These are phyloP conservation scores for Caenorhabditis sp. DNA, from an alignment of 2,888 invertebrate species.

Conservation along the genomic window DNA sequence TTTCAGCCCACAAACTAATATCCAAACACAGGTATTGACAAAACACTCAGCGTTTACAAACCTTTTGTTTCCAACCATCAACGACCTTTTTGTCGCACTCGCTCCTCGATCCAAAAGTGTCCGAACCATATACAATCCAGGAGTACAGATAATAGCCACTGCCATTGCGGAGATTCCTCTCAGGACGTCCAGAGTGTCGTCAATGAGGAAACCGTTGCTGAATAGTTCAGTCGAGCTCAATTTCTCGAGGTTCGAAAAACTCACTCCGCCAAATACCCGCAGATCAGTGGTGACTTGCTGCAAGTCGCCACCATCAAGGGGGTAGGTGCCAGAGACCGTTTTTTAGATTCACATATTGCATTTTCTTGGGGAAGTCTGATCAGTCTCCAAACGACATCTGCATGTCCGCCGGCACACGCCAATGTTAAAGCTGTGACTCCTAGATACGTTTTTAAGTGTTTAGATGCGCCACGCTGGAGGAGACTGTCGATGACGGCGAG, in stretches of 20 bases:
- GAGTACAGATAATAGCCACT: conserved; percentile 63
- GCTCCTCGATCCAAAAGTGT: conserved; percentile 72
- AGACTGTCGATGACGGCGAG: conserved; percentile 77
- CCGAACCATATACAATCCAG: conserved; percentile 66
- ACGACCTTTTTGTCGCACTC: conserved; percentile 56
- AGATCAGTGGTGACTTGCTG: conserved; percentile 70
- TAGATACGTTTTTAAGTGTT: conserved; percentile 68
- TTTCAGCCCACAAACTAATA: too few species aligned
- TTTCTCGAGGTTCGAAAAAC: not conserved
- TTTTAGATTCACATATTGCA: conserved; percentile 1
- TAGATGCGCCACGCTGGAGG: conserved; percentile 77
- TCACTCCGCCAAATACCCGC: conserved; percentile 63
- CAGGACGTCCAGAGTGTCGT: conserved; percentile 65
- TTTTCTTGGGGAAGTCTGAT: conserved; percentile 61
- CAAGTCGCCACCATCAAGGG: conserved; percentile 78
- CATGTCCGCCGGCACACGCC: conserved; percentile 74
- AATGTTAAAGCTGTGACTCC: conserved; percentile 73
- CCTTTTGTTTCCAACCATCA: too few species aligned
- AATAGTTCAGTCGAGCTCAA: too few species aligned
- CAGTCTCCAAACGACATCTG: conserved; percentile 72
- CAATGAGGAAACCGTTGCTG: conserved; percentile 14
- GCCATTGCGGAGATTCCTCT: conserved; percentile 69
- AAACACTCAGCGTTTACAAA: too few species aligned
- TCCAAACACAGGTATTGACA: too few species aligned
- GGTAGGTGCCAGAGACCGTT: conserved; percentile 71